Conservation (phyloP, 2,113 vertebrate species). For the Saguinus imperator region DNA sequence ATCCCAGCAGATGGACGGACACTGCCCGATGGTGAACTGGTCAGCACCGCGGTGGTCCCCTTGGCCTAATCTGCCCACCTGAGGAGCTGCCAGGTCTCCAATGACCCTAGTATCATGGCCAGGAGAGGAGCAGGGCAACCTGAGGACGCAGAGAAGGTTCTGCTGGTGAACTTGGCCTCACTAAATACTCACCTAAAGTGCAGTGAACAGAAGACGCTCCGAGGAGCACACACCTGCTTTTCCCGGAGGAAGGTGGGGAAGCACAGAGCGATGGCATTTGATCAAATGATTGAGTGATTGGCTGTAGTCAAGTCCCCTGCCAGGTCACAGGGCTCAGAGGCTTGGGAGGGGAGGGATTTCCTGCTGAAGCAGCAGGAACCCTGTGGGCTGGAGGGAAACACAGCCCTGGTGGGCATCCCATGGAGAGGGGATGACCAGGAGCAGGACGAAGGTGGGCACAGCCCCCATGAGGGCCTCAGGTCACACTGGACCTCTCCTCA, state of each 20-base stretch:
- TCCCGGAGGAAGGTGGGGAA: not conserved
- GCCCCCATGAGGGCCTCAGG: not conserved
- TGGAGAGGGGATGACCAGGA: not conserved
- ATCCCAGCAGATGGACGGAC: accelerated
- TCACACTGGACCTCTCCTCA: not conserved
- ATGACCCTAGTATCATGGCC: accelerated
- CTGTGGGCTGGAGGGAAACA: not conserved
- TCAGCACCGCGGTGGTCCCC: accelerated
- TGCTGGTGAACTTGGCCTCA: too few relatives aligned
- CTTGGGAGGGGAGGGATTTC: not conserved
- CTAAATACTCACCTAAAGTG: too few relatives aligned
- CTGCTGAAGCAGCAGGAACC: not conserved
- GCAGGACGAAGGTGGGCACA: not conserved
- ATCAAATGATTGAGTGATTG: too few relatives aligned
- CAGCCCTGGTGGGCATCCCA: too few relatives aligned
- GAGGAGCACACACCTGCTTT: too few relatives aligned
- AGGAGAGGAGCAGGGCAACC: too few relatives aligned
- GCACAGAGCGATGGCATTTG: too few relatives aligned
- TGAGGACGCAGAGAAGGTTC: too few relatives aligned
- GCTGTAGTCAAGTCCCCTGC: too few relatives aligned
- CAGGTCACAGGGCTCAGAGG: too few relatives aligned
- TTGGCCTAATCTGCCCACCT: accelerated
- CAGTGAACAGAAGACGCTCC: too few relatives aligned
- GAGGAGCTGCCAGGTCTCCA: not conserved
- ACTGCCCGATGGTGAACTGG: accelerated